Base-by-base conservation (phyloP, 2,888 invertebrate genomes). In the Clostera curtula region DNA sequence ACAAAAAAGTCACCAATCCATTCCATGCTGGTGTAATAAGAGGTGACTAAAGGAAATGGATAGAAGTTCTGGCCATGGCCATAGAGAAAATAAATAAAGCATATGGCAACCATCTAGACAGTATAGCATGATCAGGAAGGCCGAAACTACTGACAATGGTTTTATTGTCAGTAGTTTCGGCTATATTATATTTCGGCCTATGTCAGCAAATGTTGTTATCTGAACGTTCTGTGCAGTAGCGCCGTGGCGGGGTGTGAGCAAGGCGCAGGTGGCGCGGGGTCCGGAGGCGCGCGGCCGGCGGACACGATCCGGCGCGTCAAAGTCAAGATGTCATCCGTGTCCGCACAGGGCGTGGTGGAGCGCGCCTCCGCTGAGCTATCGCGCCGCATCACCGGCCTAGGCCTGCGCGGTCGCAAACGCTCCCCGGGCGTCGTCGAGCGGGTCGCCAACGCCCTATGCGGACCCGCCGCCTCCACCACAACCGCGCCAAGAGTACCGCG, bases 321-420 rank as follows among this genome's bases (percentile, higher is more conserved):
- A 58, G 79, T 80, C 62, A 82, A 79, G 63, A 92, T 92, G 92
- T 92, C 92, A 67, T 92, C 92, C 61, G 92, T 93, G 82, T 93
- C 93, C 54, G 92, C 93, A 56, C 93, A 93, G 77, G 94, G 94
- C 60, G 94, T 95, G 63, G 95, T 95, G 74, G 95, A 95, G 86
- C 89, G 95, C 61, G 95, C 95, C 57, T 94, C 93, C 52, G 95
- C 95, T 43, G 95, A 95, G 79, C 86, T 95, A 44, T 92, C 93
- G 51, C 93, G 95, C 65, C 89, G 95, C 61, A 95, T 95, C 77
- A 95, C 93, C 61, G 93, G 93, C 36, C 86, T 93, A 52, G 90
- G 91, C 27, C 76, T 92, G 60, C 89, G 92, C 49, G 88, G 87
- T 32, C 86, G 86, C 42, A 87, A 87, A 52, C 82, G 83, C 39